Base-by-base conservation (phyloP, 92 coral and sea anemone genomes). In the Phenganax marumi region DNA sequence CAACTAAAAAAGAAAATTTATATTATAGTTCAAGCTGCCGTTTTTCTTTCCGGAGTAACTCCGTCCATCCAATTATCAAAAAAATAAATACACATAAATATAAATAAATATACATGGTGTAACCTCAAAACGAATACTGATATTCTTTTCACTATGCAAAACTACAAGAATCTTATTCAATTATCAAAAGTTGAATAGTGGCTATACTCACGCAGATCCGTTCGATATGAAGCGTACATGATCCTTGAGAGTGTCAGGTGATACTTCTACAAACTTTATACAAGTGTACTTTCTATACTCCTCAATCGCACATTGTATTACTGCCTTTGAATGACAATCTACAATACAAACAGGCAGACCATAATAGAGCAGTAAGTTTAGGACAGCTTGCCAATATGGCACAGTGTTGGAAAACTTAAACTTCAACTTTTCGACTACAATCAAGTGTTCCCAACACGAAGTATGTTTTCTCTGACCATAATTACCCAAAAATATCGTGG, bases 241-340 rank as follows among this genome's bases (percentile, higher is more conserved):
- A 48, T 87, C 91, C 12, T 25, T 53, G 63, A 88, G 89, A 1
- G 52, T 70, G 8, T 85, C 86, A 13, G 48, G 48, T 18, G 26
- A 10, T 75, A 55, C 89, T 6, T 78, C 81, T 23, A 17, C 86
- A 55, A 90, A 92, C 54, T 77, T 81, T 50, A 95, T 87, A 54
- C 98, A 92, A 23, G 98, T 92, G 76, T 73, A 95, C 12, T 64
- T 56, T 46, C 84, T 17, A 87, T 78, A 95, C 24, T 90, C 73
- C 2, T 43, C 50, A 4, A 95, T 82, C 26, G 98, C 97, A 6
- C 81, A 66, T 6, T 26, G 12, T 8, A 95, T 81, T 18, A 90
- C 87, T 7, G 24, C 57, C 22, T 75, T 81, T 22, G 94, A 90
- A 51, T 62, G 69, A 12, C 3, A 11, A 60, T 81, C 82, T 77